These are phyloP conservation scores for Creontiades dilutus DNA, from an alignment of 2,888 invertebrate genomes.

Conservation along the genomic window DNA sequence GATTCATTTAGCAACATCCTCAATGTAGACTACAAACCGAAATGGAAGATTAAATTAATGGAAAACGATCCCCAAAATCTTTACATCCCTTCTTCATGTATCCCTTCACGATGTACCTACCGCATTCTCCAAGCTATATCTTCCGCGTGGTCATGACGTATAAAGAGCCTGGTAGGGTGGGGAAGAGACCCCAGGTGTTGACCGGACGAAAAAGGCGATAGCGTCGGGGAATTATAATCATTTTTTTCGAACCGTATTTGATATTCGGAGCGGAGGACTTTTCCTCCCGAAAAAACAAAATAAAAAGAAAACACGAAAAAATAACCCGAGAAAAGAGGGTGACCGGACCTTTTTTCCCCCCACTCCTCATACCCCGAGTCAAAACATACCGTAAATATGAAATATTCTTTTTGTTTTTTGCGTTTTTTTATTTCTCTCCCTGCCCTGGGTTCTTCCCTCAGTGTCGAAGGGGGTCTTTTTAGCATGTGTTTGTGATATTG, in stretches of 20 bases:
- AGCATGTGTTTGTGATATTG: constrained; percentile 67
- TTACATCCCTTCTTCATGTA: too few species aligned
- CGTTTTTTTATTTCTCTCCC: too few species aligned
- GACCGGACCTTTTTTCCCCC: not conserved
- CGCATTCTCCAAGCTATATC: constrained; percentile 2
- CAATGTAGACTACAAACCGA: too few species aligned
- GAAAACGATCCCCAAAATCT: too few species aligned
- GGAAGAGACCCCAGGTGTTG: constrained; percentile 19
- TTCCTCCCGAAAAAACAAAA: not conserved
- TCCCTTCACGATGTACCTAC: not conserved
- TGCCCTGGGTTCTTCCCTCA: not conserved
- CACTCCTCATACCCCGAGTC: not conserved
- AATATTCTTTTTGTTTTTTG: constrained; percentile 56
- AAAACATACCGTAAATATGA: constrained; percentile 68
- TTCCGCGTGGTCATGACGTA: not conserved
- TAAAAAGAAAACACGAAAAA: not conserved
- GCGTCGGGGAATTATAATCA: constrained; percentile 44
- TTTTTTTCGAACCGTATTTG: constrained; percentile 32
- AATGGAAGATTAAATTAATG: too few species aligned
- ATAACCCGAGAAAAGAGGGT: constrained; percentile 32
- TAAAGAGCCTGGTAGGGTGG: too few species aligned
- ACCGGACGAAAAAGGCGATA: constrained; percentile 12
- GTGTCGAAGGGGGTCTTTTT: not conserved
- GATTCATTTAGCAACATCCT: too few species aligned
- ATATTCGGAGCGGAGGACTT: constrained; percentile 33